Percentiles rank a stretch among this genome's conserved stretches.
These are phyloP conservation scores for Metopolophium dirhodum DNA, from an alignment of 1,140 invertebrate species.

Conservation along the genomic window DNA sequence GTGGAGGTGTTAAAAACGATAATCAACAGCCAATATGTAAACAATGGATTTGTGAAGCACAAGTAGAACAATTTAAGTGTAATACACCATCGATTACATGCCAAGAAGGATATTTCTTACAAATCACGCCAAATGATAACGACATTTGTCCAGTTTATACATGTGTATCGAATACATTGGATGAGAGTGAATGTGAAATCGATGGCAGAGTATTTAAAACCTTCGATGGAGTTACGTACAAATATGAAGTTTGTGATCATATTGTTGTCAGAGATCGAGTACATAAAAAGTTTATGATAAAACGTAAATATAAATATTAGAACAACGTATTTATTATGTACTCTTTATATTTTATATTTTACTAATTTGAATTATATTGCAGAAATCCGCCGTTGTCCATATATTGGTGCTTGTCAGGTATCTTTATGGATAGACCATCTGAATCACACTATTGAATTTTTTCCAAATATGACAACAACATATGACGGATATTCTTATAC, in stretches of 20 bases:
- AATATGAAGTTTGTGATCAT: slow-evolving; percentile 82
- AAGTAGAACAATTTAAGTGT: slow-evolving; percentile 42
- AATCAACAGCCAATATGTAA: slow-evolving; percentile 47
- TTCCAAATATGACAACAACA: slow-evolving; percentile 71
- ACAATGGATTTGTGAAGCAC: slow-evolving; percentile 52
- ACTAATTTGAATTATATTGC: not conserved
- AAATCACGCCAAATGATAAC: slow-evolving; percentile 37
- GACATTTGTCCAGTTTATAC: slow-evolving; percentile 66
- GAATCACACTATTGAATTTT: slow-evolving; percentile 67
- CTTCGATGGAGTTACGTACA: slow-evolving; percentile 78
- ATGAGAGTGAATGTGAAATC: slow-evolving; percentile 74
- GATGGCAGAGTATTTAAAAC: slow-evolving; percentile 78
- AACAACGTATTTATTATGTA: not conserved
- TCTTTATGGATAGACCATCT: slow-evolving; percentile 69
- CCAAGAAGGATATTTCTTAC: slow-evolving; percentile 44
- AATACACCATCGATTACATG: slow-evolving; percentile 21
- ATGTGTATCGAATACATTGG: slow-evolving; percentile 67
- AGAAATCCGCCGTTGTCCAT: slow-evolving; percentile 73
- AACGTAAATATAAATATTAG: slow-evolving; percentile 65
- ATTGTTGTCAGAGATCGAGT: slow-evolving; percentile 74
- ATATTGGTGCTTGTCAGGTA: slow-evolving; percentile 66
- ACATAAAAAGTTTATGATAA: slow-evolving; percentile 71
- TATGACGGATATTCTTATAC: slow-evolving; percentile 73
- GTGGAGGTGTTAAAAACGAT: not conserved
- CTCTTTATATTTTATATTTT: not conserved